Percentiles rank a stretch among this genome's conserved stretches.
Conservation (phyloP, 2,797 vertebrate species). For the Paramormyrops hopkinsi region DNA sequence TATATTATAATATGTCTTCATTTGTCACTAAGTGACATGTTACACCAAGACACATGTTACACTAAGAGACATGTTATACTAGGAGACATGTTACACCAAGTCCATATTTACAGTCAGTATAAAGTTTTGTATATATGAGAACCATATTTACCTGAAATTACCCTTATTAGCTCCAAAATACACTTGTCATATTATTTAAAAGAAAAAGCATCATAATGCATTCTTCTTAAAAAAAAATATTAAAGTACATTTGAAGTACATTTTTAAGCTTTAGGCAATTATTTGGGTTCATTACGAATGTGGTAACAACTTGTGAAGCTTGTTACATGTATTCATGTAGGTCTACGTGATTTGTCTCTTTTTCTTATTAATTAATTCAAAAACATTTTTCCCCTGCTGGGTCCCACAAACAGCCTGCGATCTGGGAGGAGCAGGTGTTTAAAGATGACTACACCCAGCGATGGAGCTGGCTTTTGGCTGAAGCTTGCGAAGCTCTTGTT, state of each 20-base stretch:
- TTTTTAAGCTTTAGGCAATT: neutral
- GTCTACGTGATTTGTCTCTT: neutral
- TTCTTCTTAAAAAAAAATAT: neutral
- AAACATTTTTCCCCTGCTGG: neutral
- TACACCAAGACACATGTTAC: neutral
- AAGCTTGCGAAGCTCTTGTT: neutral
- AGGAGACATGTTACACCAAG: neutral
- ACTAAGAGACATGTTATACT: too few relatives aligned
- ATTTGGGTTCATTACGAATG: neutral
- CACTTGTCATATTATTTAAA: neutral
- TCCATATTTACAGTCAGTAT: neutral
- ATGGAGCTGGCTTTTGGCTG: too few relatives aligned
- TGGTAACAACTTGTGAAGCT: neutral
- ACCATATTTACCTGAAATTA: slow-evolving; percentile 24
- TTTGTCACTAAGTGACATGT: neutral
- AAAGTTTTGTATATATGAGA: slow-evolving; percentile 35
- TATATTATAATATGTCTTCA: neutral
- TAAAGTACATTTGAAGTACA: neutral
- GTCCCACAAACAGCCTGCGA: neutral
- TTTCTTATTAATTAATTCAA: neutral
- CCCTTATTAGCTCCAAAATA: neutral
- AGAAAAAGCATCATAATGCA: slow-evolving; percentile 21
- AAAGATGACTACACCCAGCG: neutral
- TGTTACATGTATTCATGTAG: neutral
- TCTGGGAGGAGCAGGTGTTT: neutral